phyloP scores from a whole-genome alignment of 2,888 invertebrate genomes.

The Vanessa cardui region DNA sequence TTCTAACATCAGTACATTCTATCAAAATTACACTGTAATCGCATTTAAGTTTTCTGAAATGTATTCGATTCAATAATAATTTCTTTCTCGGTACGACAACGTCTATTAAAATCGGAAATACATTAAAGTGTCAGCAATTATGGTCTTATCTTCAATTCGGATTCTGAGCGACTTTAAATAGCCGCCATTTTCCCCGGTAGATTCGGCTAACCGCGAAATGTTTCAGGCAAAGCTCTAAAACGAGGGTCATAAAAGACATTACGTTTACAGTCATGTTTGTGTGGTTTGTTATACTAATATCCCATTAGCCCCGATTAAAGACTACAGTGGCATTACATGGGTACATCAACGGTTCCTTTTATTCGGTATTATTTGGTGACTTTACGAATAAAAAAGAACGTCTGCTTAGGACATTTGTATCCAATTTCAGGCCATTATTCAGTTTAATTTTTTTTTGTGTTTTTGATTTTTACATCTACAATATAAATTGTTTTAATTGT shows the following conservation, averaged over 20 bases:
- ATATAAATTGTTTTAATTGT: too few species aligned
- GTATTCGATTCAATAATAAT: background rate
- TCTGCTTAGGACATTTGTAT: too few species aligned
- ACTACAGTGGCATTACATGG: conserved; percentile 14
- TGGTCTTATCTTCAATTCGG: conserved; percentile 21
- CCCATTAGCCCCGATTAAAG: conserved; percentile 54
- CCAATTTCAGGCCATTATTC: too few species aligned
- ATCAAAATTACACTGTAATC: too few species aligned
- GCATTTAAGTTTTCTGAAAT: too few species aligned
- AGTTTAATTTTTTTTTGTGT: too few species aligned
- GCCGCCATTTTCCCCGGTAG: conserved; percentile 32
- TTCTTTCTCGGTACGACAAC: background rate
- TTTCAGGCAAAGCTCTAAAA: conserved; percentile 39
- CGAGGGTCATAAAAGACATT: conserved; percentile 40
- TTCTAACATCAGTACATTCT: too few species aligned
- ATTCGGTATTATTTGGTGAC: background rate
- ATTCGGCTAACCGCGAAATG: conserved; percentile 44
- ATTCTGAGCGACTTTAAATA: conserved; percentile 30
- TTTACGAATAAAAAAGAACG: background rate
- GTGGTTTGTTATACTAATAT: conserved; percentile 49
- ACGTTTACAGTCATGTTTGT: conserved; percentile 52
- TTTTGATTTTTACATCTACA: too few species aligned
- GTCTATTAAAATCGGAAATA: conserved; percentile 20
- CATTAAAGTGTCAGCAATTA: conserved; percentile 25
- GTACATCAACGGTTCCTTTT: conserved; percentile 4